Base-by-base conservation (phyloP, 2,797 vertebrate species). In the Pangasius mekongensis region DNA sequence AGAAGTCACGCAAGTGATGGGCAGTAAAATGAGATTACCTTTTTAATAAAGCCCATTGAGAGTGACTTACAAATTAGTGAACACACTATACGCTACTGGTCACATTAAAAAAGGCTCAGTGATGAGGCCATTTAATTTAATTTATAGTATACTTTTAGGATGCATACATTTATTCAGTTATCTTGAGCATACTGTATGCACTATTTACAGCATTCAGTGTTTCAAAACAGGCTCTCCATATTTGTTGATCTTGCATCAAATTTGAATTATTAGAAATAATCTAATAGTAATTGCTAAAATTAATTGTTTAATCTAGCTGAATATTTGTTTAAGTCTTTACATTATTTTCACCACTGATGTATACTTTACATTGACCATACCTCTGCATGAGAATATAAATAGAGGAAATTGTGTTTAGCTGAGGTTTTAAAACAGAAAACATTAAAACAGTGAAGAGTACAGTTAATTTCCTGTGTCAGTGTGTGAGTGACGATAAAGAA, bases 1-100 rank as follows among this genome's bases (percentile, higher is more conserved):
- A 60, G 14, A 87, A 80, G 56, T 18, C 64, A 84, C 54, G n/a
- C 56, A 83, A 52, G 58, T 76, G 33, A 66, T 83, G 52, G 16
- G 47, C 77, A 78, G 36, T 86, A 60, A 54, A 85, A 67, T 6
- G 49, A 16, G 39, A 80, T 71, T 80, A 71, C 0, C 4, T 69
- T 78, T 64, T 33, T 78, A 54, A 22, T 54, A 33, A 54, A 49
- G n/a, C 14, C 36, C 1, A 62, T n/a, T 69, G 36, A 24, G 33
- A 47, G 16, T 64, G 43, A 73, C 36, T 60, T n/a, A 47, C 24
- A 58, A 56, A 64, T 62, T 0, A 27, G 11, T 27, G n/a, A 9
- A 43, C 22, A 80, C 5, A 83, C 60, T 47, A 62, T 18, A 43
- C 7, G n/a, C 7, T 14, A 5, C 30, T 83, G 18, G 81, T 64